phyloP scores from a whole-genome alignment of 2,113 vertebrate species.

The Grallaria varia region DNA sequence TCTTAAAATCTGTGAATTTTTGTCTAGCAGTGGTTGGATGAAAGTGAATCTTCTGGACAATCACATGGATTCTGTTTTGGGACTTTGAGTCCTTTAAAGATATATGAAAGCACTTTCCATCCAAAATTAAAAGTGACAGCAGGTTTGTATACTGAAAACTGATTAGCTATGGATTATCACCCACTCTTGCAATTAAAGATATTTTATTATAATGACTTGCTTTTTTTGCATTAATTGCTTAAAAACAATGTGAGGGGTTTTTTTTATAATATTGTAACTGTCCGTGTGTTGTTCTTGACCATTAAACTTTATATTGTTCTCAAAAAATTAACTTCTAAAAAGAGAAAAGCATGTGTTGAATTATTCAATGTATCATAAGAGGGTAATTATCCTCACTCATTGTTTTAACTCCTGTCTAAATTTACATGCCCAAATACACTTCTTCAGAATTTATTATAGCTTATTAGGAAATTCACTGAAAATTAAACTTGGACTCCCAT shows the following conservation, averaged over 20 bases:
- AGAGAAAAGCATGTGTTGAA: not conserved
- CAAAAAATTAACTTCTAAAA: constrained; percentile 3
- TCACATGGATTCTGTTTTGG: not conserved
- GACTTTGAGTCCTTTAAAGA: not conserved
- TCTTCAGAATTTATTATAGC: not conserved
- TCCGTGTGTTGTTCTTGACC: not conserved
- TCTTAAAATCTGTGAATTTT: not conserved
- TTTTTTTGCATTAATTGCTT: not conserved
- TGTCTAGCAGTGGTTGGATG: not conserved
- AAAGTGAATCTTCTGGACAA: not conserved
- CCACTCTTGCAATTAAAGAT: not conserved
- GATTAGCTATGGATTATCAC: not conserved
- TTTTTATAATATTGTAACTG: not conserved
- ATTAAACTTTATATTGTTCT: constrained; percentile 1
- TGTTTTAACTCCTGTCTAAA: not conserved
- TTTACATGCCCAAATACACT: not conserved
- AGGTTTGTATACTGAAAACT: not conserved
- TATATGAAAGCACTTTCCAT: not conserved
- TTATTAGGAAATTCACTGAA: not conserved
- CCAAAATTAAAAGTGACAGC: not conserved
- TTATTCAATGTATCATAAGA: not conserved
- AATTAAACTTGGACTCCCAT: not conserved
- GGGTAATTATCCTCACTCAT: not conserved
- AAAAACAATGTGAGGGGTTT: not conserved
- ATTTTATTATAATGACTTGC: not conserved